phyloP scores from a whole-genome alignment of 1,140 invertebrate species.

The Euwallacea similis region DNA sequence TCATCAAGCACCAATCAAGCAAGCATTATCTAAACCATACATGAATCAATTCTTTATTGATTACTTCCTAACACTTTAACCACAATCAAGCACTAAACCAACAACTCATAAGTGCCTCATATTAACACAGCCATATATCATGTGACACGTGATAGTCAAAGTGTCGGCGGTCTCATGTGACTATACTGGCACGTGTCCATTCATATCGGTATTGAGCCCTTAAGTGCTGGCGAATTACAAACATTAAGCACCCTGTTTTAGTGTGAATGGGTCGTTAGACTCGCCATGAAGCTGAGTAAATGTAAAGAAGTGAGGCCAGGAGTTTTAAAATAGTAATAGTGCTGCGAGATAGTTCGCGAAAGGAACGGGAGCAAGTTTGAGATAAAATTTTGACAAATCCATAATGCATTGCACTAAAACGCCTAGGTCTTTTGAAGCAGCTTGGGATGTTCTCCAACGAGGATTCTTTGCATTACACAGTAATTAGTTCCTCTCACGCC shows the following conservation, averaged over 20 bases:
- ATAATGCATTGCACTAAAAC: background rate
- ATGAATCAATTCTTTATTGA: too few species aligned
- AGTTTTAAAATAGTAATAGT: background rate
- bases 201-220: background rate
- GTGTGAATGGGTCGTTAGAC: background rate
- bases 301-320: background rate
- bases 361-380: too few species aligned
- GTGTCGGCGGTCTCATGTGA: background rate
- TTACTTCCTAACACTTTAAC: too few species aligned
- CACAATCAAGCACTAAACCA: background rate
- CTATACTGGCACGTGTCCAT: slow-evolving; percentile 1
- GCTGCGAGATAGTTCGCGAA: too few species aligned
- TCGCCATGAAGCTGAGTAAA: background rate
- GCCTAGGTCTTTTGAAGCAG: background rate
- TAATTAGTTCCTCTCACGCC: background rate
- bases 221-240: slow-evolving; percentile 9
- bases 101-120: background rate
- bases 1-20: too few species aligned
- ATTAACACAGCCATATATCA: slow-evolving; percentile 1
- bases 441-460: background rate
- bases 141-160: slow-evolving; percentile 4
- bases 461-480: background rate
- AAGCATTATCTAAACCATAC: too few species aligned
- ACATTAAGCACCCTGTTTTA: slow-evolving; percentile 2
- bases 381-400: too few species aligned